Conservation (phyloP, 2,888 invertebrate genomes). For the Melinaea menophilus region DNA sequence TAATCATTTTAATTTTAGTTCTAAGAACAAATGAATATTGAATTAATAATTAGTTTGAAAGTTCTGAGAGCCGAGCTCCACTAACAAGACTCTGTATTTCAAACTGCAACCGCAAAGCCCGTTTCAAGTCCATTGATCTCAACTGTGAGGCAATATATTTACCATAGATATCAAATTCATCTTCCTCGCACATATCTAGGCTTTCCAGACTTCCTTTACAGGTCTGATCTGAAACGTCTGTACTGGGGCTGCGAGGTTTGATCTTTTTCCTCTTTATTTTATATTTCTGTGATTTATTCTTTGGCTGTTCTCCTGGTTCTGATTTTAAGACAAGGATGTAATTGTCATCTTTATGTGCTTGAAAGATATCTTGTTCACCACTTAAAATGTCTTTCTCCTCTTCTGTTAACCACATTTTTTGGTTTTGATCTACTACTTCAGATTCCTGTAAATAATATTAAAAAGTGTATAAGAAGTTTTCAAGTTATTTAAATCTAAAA, state of each 20-base stretch:
- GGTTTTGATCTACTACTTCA: conserved; percentile 16
- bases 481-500: neutral
- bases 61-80: conserved; percentile 58
- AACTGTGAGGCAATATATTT: conserved; percentile 67
- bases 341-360: conserved; percentile 39
- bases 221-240: conserved; percentile 46
- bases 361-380: conserved; percentile 39
- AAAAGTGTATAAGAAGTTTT: neutral
- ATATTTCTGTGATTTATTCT: conserved; percentile 16
- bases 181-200: conserved; percentile 45
- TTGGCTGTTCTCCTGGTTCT: conserved; percentile 39
- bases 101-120: conserved; percentile 60
- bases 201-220: conserved; percentile 41
- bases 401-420: conserved; percentile 30
- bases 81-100: conserved; percentile 64
- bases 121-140: conserved; percentile 60
- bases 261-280: conserved; percentile 51
- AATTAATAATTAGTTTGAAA: conserved; percentile 29
- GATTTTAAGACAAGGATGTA: conserved; percentile 45
- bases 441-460: conserved; percentile 20
- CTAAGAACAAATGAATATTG: neutral
- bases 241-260: conserved; percentile 44
- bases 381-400: conserved; percentile 39
- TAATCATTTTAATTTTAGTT: neutral
- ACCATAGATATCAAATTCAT: conserved; percentile 72